A percentile compares a stretch with the other conserved stretches of the same genome.
These are phyloP conservation scores for Macaca mulatta DNA, from an alignment of 2,113 vertebrate genomes.

Conservation along the genomic window DNA sequence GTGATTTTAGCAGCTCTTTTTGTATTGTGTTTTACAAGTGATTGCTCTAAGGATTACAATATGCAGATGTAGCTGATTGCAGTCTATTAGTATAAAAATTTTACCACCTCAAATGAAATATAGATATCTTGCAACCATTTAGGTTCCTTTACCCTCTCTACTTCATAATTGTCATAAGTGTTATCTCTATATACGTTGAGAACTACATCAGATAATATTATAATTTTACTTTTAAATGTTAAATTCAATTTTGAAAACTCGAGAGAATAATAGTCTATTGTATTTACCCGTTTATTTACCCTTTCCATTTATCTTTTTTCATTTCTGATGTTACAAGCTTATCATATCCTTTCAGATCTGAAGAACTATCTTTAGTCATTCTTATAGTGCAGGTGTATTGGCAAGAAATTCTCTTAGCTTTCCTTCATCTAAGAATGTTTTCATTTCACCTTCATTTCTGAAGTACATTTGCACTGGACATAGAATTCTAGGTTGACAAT, in stretches of 20 bases:
- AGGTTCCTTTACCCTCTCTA: not conserved
- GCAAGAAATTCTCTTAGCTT: not conserved
- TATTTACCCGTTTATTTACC: not conserved
- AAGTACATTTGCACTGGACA: not conserved
- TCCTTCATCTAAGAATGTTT: not conserved
- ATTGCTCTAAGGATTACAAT: not conserved
- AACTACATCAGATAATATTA: not conserved
- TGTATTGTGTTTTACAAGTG: not conserved
- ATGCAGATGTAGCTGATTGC: not conserved
- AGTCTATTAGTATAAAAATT: not conserved
- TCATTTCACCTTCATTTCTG: not conserved
- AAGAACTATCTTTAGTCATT: not conserved
- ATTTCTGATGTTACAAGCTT: not conserved
- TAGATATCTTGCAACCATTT: not conserved
- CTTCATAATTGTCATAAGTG: not conserved
- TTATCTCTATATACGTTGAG: not conserved
- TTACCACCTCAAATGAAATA: not conserved
- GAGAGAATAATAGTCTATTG: not conserved
- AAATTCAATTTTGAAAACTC: not conserved
- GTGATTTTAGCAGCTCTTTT: not conserved
- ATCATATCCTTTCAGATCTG: not conserved
- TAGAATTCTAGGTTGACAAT: not conserved
- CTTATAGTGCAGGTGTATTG: not conserved
- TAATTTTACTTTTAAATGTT: conserved; percentile 16
- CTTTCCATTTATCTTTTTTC: not conserved